Conservation (phyloP, 2,888 invertebrate species). For the Gerris lacustris region DNA sequence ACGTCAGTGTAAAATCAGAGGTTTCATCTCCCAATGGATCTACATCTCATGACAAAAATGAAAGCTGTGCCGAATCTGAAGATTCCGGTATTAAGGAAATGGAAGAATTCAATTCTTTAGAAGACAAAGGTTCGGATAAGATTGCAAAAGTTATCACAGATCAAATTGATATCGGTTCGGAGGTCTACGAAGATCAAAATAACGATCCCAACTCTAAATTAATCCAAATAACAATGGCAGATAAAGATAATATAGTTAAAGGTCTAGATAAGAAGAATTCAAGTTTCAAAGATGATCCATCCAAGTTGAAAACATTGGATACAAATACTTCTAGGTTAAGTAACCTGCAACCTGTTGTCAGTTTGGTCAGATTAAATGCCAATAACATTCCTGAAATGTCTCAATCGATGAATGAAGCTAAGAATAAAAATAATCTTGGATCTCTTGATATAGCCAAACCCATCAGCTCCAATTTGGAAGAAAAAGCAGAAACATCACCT, state of each 20-base stretch:
- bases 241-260: neutral
- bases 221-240: neutral
- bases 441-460: too few relatives aligned
- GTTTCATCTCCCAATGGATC: neutral
- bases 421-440: too few relatives aligned
- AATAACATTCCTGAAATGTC: too few relatives aligned
- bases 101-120: constrained; percentile 1
- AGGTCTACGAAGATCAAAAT: neutral
- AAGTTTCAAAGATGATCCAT: too few relatives aligned
- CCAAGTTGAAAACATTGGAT: too few relatives aligned
- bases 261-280: too few relatives aligned
- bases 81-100: neutral
- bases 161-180: neutral
- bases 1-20: neutral
- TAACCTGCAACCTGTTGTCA: too few relatives aligned
- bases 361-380: too few relatives aligned
- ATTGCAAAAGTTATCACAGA: neutral
- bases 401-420: too few relatives aligned
- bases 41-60: neutral
- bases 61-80: neutral
- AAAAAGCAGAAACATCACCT: too few relatives aligned
- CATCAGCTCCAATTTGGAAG: too few relatives aligned
- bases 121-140: neutral
- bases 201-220: neutral
- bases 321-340: too few relatives aligned